Evolutionary conservation across 1,140 invertebrate genomes (phyloP), one percentile per base, ranked within the genome.

Genomic region (Nasonia longicornis): DNA sequence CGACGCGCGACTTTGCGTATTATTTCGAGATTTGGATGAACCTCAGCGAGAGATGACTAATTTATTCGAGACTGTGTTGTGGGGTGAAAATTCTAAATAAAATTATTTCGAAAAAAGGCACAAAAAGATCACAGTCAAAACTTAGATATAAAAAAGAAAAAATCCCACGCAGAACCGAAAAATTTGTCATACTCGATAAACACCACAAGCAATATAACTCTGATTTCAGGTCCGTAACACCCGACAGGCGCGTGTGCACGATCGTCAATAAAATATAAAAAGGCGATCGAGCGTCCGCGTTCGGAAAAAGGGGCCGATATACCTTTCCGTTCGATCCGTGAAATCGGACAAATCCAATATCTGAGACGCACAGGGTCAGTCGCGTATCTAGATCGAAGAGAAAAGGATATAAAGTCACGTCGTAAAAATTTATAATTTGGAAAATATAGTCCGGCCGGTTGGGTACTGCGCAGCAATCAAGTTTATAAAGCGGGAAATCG

Each of bases 391-490:
- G 83, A 77, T 80, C 58, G 63, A 38, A 80, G 77, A 84, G 79
- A 74, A 42, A 69, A 29, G 52, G 77, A 29, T 48, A 29, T 48
- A 73, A 42, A 80, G 58, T 72, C 22, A 77, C 80, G 75, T 91
- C 90, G 89, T 91, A 91, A 91, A 91, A 91, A 91, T 91, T 91
- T 90, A 91, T 89, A 91, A 91, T 90, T 91, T 91, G 90, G 90
- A 91, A 91, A 91, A 90, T 90, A 90, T 86, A 58, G 14, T 7
- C 52, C 2, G 20, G 72, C n/a, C 1, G 7, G 29, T 22, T 67
- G n/a, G 42, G n/a, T 4, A 58, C 3, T n/a, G n/a, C 20, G 48
- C 22, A 70, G 85, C 88, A 88, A 90, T 90, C 87, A 87, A 87
- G 87, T 91, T 91, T 90, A 91, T 91, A 90, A 91, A 89, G 87